Evolutionary conservation across 2,113 vertebrate genomes (phyloP), one percentile per base, ranked within the genome.

Genomic region (Tenrec ecaudatus): DNA sequence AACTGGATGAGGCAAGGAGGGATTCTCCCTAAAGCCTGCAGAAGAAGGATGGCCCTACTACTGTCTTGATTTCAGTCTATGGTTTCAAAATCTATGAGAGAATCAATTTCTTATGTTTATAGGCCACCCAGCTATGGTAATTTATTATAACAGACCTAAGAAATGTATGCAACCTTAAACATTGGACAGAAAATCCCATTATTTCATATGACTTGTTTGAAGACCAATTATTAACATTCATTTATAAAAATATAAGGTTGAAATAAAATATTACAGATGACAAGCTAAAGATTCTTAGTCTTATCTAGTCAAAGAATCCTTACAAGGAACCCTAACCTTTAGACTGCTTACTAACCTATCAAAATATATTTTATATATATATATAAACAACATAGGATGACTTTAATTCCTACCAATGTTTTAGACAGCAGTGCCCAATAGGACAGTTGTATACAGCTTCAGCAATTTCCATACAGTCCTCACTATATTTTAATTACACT

Each of bases 191-290:
- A 68, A 68, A 68, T 27, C 29, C 20, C 27, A 3, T 91, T 93
- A 78, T 90, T 53, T 85, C 81, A 58, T 6, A 66, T 66, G 23
- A 58, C 66, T 77, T 84, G 17, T 68, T 76, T 57, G 19, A 88
- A 90, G 8, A 9, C 1, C 22, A 87, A 57, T n/a, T 88, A 47
- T 5, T 86, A 89, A 89, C 1, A 40, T 23, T 68, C 60, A 66
- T 47, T 36, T 58, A 3, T 86, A 68, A 90, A 40, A 95, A 93
- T 66, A 77, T 91, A 57, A 81, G 40, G 36, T 8, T 85, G 93
- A 85, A 85, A 76, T 43, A 88, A 64, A 75, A 66, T 69, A 38
- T 82, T 43, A 64, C 86, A 94, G 33, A 64, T 80, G 12, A 10
- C 4, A 86, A 83, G 5, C 31, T 80, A 62, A 4, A 89, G 31